Evolutionary conservation across 2,797 vertebrate genomes (phyloP), one percentile per base, ranked within the genome.

Genomic region (Hyperoplus immaculatus): DNA sequence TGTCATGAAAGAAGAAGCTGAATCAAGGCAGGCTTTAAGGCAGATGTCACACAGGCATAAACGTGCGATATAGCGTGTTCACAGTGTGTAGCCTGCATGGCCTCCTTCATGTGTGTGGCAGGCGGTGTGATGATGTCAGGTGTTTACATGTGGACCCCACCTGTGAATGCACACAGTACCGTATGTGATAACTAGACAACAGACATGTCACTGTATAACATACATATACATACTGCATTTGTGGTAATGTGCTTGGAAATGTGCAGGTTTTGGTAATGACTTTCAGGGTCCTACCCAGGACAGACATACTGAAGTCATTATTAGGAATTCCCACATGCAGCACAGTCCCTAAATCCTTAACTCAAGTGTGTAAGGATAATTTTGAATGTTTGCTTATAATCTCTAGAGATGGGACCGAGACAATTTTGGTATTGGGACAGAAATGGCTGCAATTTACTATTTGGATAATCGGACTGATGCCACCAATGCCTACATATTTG

Each of bases 141-240:
- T 75, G 39, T 4, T 10, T n/a, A 67, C 85, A 87, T 57, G 74
- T 87, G 87, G 75, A 74, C 74, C 41, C 80, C 85, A 91, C 62
- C 36, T 87, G 85, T 86, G 71, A 78, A 69, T 70, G 51, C 65
- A 42, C 29, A 14, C 45, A 47, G 55, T 21, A 45, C 57, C 36
- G 36, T 60, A 18, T 36, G n/a, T 72, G 65, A 78, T 82, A 80
- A 82, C 64, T 46, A 69, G 29, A 75, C 85, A 77, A 85, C 84
- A 81, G 84, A 85, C 81, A 80, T 18, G 13, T 74, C 66, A 51
- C 72, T 64, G 67, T 81, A 39, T 55, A 78, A 61, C 77, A 69
- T n/a, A 43, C 36, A 13, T 50, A 39, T 3, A 43, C 36, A 13
- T 50, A 39, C 3, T 12, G 36, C 36, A 41, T 41, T 13, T 54